phyloP scores from a whole-genome alignment of 30 jellyfish, hydroid and myxozoan species.

The Aurelia aurita complex sp. Pacific region DNA sequence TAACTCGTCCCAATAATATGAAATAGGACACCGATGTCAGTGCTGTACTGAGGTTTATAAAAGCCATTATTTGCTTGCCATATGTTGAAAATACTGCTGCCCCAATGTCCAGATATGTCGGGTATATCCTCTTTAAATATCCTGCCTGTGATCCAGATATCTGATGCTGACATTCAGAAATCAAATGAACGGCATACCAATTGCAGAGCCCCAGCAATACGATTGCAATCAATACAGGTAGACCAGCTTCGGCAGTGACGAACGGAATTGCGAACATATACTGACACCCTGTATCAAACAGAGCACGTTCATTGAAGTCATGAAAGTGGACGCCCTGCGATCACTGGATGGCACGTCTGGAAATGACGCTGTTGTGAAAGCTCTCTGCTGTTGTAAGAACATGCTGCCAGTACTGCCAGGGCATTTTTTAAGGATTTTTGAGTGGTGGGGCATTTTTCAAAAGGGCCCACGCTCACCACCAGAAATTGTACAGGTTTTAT shows the following conservation, averaged over 20 bases:
- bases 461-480: too few species aligned
- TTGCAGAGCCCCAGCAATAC: slow-evolving; percentile 23
- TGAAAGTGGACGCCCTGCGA: slow-evolving; percentile 55
- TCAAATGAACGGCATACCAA: slow-evolving; percentile 48
- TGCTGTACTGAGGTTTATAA: slow-evolving; percentile 45
- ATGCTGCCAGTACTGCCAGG: not conserved
- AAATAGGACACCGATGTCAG: slow-evolving; percentile 57
- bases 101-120: slow-evolving; percentile 72
- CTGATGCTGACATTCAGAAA: slow-evolving; percentile 69
- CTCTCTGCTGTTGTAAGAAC: not conserved
- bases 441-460: too few species aligned
- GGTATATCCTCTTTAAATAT: slow-evolving; percentile 45
- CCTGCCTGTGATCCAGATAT: slow-evolving; percentile 57
- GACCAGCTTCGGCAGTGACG: slow-evolving; percentile 61
- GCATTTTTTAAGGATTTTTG: too few species aligned
- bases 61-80: slow-evolving; percentile 54
- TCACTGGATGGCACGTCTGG: slow-evolving; percentile 56
- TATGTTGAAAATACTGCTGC: slow-evolving; percentile 38
- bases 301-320: slow-evolving; percentile 36
- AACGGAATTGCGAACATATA: slow-evolving; percentile 75
- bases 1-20: slow-evolving; percentile 57
- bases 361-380: slow-evolving; percentile 50
- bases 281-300: slow-evolving; percentile 74
- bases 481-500: too few species aligned
- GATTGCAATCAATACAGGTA: slow-evolving; percentile 11